Percentiles rank a stretch among this genome's conserved stretches.
Evolutionary conservation across 2,888 invertebrate genomes (phyloP).

Genomic region (Phalera bucephala): DNA sequence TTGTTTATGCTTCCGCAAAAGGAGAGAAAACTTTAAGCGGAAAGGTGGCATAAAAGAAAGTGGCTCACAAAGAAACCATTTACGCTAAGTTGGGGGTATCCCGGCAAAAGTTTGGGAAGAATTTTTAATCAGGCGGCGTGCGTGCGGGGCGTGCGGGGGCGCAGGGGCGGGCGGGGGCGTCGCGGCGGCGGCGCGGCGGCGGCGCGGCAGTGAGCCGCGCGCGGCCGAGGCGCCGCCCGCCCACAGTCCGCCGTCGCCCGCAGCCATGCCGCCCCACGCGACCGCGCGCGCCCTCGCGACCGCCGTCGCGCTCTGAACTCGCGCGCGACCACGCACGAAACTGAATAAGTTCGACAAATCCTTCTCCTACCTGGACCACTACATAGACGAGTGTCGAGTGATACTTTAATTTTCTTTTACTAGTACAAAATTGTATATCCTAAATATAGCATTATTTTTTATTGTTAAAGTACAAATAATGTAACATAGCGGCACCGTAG

Average conservation of each 20-base stretch:
- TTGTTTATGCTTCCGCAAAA: not conserved
- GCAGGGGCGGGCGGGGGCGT: slow-evolving; percentile 28
- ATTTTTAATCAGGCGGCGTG: slow-evolving; percentile 71
- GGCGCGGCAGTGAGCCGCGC: slow-evolving; percentile 82
- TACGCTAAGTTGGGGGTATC: slow-evolving; percentile 54
- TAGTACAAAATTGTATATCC: slow-evolving; percentile 80
- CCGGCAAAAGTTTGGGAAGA: slow-evolving; percentile 67
- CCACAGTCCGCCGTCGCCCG: slow-evolving; percentile 51
- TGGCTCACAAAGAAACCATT: slow-evolving; percentile 47
- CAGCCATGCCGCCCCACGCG: slow-evolving; percentile 56
- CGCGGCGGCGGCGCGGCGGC: slow-evolving; percentile 55
- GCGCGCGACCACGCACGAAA: slow-evolving; percentile 68
- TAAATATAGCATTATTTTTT: slow-evolving; percentile 70
- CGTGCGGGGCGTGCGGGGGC: slow-evolving; percentile 28
- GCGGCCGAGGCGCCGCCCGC: slow-evolving; percentile 80
- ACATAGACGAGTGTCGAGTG: slow-evolving; percentile 72
- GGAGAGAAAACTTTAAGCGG: slow-evolving; percentile 1
- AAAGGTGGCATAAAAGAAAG: slow-evolving; percentile 29
- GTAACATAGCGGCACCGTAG: slow-evolving; percentile 73
- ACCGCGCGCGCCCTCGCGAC: slow-evolving; percentile 41
- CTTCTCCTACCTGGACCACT: slow-evolving; percentile 81
- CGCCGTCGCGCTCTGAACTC: slow-evolving; percentile 54
- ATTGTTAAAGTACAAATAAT: slow-evolving; percentile 78
- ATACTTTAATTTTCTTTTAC: slow-evolving; percentile 51
- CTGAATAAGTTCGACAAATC: slow-evolving; percentile 83